Percentiles rank a stretch among this genome's conserved stretches.
Evolutionary conservation across 2,888 invertebrate species (phyloP).

Genomic region (Mimas tiliae): DNA sequence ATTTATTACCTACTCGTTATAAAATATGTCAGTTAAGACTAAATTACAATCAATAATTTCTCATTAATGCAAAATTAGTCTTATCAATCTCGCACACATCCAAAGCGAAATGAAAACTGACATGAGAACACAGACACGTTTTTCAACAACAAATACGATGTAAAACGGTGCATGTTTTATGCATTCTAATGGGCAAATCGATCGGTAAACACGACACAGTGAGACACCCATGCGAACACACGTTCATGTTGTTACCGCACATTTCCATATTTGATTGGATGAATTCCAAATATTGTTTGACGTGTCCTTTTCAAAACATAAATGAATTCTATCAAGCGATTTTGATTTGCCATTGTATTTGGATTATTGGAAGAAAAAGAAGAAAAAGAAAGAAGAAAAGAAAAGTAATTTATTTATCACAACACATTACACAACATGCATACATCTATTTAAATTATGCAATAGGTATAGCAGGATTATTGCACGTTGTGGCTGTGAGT

Average conservation of each 20-base stretch:
- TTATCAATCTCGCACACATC: no score
- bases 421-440: no score
- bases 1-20: no score
- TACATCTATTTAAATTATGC: no score
- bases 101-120: no score
- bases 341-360: constrained; percentile 7
- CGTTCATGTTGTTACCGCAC: background rate
- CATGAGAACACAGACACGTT: background rate
- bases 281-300: constrained; percentile 50
- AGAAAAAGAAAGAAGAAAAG: no score
- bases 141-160: background rate
- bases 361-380: constrained; percentile 7
- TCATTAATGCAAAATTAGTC: background rate
- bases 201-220: constrained; percentile 11
- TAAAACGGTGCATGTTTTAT: background rate
- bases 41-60: background rate
- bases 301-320: constrained; percentile 49
- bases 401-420: no score
- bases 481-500: no score
- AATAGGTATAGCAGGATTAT: no score
- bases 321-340: constrained; percentile 30
- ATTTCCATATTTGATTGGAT: constrained; percentile 72
- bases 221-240: background rate
- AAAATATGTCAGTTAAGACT: no score
- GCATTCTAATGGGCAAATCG: constrained; percentile 2